Percentiles rank a stretch among this genome's conserved stretches.
Evolutionary conservation across 2,888 invertebrate species (phyloP).

Genomic region (Pasiphila rectangulata): DNA sequence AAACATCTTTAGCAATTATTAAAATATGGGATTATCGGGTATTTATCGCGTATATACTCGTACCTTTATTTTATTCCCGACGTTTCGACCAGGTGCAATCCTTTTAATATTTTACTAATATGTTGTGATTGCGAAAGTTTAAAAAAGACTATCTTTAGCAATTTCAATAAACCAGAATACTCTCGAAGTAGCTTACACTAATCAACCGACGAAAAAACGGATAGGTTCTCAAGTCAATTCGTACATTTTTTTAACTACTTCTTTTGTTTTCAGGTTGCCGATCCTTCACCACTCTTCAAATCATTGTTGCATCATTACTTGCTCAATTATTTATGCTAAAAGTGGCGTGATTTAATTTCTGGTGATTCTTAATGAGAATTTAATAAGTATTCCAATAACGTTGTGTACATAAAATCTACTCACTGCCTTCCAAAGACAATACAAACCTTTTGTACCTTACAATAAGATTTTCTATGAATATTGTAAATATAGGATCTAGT

Average conservation of each 20-base stretch:
- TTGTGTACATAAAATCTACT: background rate
- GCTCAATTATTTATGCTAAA: slow-evolving; percentile 35
- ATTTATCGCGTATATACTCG: too few species aligned
- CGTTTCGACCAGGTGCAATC: too few species aligned
- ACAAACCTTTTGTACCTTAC: slow-evolving; percentile 1
- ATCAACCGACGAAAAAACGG: too few species aligned
- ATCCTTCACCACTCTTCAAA: slow-evolving; percentile 19
- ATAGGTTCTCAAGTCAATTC: too few species aligned
- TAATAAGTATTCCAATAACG: background rate
- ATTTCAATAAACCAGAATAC: too few species aligned
- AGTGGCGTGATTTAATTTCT: slow-evolving; percentile 37
- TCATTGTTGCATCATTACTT: slow-evolving; percentile 29
- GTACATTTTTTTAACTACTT: background rate
- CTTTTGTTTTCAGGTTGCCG: slow-evolving; percentile 33
- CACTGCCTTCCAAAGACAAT: slow-evolving; percentile 17
- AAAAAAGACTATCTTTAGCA: too few species aligned
- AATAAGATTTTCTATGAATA: background rate
- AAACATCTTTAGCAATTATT: too few species aligned
- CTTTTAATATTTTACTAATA: too few species aligned
- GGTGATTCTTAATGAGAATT: background rate
- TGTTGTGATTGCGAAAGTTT: too few species aligned
- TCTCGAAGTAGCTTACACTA: too few species aligned
- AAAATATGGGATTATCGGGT: too few species aligned
- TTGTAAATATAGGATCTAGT: slow-evolving; percentile 31
- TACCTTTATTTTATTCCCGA: too few species aligned